Percentiles rank a stretch among this genome's conserved stretches.
phyloP scores from a whole-genome alignment of 2,113 vertebrate species.

The Sphyrna mokarran region DNA sequence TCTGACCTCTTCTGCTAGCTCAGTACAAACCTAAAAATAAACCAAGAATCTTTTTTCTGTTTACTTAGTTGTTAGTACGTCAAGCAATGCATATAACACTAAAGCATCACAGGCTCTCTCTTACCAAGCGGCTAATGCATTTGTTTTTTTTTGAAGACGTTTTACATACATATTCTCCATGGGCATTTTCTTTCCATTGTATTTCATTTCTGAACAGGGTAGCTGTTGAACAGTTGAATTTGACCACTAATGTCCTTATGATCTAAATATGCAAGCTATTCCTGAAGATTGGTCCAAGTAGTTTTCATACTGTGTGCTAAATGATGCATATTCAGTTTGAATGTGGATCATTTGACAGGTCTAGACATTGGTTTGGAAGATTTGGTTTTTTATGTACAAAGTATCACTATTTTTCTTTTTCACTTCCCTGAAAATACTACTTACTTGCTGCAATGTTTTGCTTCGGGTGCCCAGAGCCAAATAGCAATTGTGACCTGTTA shows the following conservation, averaged over 20 bases:
- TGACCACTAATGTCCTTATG: neutral
- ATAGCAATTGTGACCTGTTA: neutral
- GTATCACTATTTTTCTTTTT: neutral
- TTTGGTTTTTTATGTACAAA: neutral
- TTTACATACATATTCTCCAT: neutral
- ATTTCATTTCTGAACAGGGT: neutral
- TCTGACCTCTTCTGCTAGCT: neutral
- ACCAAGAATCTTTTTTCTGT: neutral
- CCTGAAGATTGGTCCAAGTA: neutral
- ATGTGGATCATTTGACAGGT: neutral
- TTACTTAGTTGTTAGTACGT: neutral
- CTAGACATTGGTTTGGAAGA: neutral
- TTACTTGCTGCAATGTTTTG: neutral
- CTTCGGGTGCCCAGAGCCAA: neutral
- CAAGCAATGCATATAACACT: neutral
- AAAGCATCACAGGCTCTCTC: neutral
- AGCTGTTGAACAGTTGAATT: conserved; percentile 1
- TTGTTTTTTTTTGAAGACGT: no score
- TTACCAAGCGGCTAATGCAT: neutral
- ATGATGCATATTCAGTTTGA: neutral
- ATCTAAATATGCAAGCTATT: neutral
- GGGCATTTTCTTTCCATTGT: neutral
- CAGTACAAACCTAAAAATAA: neutral
- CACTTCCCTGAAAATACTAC: neutral
- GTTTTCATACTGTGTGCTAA: neutral